Percentiles rank a stretch among this genome's conserved stretches.
Conservation (phyloP, 2,888 invertebrate genomes). For the Bimastos eiseni region DNA sequence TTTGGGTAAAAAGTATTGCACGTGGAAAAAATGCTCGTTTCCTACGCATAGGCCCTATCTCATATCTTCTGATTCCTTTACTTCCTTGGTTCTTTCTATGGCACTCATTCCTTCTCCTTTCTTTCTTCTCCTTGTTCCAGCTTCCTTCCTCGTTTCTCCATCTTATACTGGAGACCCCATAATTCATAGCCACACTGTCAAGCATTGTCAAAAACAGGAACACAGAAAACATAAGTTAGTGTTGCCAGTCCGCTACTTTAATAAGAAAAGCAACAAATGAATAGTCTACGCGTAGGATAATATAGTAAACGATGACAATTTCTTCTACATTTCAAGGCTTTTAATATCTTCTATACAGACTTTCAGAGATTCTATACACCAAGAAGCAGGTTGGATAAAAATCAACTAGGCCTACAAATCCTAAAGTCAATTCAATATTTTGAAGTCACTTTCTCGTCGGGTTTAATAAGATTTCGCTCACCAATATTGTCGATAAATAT, state of each 20-base stretch:
- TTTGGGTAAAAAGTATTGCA: too few species aligned
- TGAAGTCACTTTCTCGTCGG: neutral
- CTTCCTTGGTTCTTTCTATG: neutral
- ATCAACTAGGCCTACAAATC: neutral
- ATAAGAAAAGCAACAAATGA: neutral
- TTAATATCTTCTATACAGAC: neutral
- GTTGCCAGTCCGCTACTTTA: neutral
- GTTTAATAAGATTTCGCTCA: neutral
- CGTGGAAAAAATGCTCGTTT: neutral
- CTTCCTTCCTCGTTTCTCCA: neutral
- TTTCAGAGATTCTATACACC: neutral
- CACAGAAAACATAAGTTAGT: neutral
- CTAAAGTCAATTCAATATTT: neutral
- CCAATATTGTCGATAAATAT: neutral
- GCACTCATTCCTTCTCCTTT: neutral
- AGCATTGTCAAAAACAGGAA: neutral
- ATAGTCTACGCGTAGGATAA: neutral
- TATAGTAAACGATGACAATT: neutral
- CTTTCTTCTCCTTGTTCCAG: too few species aligned
- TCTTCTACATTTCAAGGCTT: neutral
- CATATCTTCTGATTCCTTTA: neutral
- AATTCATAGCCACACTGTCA: neutral
- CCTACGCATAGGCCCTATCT: neutral
- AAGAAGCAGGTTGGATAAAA: neutral
- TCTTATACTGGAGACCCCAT: neutral